Percentiles rank a stretch among this genome's conserved stretches.
phyloP scores from a whole-genome alignment of 2,113 vertebrate species.

The Hydropotes inermis region DNA sequence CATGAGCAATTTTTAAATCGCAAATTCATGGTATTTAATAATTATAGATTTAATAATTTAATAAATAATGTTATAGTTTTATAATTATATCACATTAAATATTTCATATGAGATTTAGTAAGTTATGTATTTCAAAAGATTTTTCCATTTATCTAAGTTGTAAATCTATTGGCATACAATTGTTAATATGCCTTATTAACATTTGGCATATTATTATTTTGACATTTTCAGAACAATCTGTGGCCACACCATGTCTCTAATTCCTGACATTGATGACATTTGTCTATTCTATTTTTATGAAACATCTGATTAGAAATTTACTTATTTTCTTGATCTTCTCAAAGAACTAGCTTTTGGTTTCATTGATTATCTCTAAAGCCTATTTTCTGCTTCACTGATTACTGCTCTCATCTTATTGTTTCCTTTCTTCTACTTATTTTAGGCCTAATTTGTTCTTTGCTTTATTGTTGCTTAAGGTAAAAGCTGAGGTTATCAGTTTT shows the following conservation, averaged over 20 bases:
- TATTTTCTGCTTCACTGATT: background rate
- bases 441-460: background rate
- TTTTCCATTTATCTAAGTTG: background rate
- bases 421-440: background rate
- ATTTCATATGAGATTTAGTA: background rate
- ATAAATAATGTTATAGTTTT: background rate
- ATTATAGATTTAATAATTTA: background rate
- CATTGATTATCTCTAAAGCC: background rate
- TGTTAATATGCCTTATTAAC: background rate
- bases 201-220: background rate
- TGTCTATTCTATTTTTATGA: background rate
- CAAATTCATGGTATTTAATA: background rate
- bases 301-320: background rate
- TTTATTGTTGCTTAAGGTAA: background rate
- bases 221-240: background rate
- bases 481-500: background rate
- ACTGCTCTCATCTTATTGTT: background rate
- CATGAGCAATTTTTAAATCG: background rate
- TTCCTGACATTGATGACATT: background rate
- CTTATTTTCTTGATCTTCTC: background rate
- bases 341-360: background rate
- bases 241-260: background rate
- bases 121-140: background rate
- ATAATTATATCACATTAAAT: background rate
- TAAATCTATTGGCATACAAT: background rate